phyloP scores from a whole-genome alignment of 2,113 vertebrate genomes.

The Spea bombifrons region DNA sequence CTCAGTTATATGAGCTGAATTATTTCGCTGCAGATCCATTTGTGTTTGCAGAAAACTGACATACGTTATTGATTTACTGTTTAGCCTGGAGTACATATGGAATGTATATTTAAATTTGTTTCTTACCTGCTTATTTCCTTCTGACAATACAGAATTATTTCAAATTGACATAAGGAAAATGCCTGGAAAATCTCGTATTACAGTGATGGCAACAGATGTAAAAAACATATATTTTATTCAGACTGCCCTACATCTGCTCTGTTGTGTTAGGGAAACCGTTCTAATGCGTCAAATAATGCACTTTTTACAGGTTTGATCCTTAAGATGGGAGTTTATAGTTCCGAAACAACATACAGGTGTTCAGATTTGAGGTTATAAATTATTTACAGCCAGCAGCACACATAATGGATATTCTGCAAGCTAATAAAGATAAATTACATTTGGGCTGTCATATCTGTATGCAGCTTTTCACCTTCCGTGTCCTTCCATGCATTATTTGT shows the following conservation, averaged over 20 bases:
- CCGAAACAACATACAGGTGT: slow-evolving; percentile 33
- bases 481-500: slow-evolving; percentile 15
- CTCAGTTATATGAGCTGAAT: neutral
- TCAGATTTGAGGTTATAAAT: slow-evolving; percentile 36
- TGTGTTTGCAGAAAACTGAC: slow-evolving; percentile 16
- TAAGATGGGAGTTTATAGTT: slow-evolving; percentile 27
- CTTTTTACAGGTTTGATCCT: slow-evolving; percentile 19
- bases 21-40: slow-evolving; percentile 1
- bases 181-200: slow-evolving; percentile 14
- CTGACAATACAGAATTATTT: slow-evolving; percentile 9
- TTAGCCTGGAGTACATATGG: slow-evolving; percentile 15
- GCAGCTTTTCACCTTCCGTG: slow-evolving; percentile 31
- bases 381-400: slow-evolving; percentile 38
- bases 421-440: slow-evolving; percentile 44
- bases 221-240: slow-evolving; percentile 12
- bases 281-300: slow-evolving; percentile 23
- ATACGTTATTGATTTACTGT: slow-evolving; percentile 21
- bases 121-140: slow-evolving; percentile 12
- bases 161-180: slow-evolving; percentile 8
- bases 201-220: slow-evolving; percentile 12
- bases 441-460: slow-evolving; percentile 38
- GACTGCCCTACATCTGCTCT: slow-evolving; percentile 13
- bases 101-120: slow-evolving; percentile 30
- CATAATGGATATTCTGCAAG: slow-evolving; percentile 30
- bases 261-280: slow-evolving; percentile 3